Evolutionary conservation across 2,888 invertebrate genomes (phyloP).

Genomic region (Dynastes tityus): DNA sequence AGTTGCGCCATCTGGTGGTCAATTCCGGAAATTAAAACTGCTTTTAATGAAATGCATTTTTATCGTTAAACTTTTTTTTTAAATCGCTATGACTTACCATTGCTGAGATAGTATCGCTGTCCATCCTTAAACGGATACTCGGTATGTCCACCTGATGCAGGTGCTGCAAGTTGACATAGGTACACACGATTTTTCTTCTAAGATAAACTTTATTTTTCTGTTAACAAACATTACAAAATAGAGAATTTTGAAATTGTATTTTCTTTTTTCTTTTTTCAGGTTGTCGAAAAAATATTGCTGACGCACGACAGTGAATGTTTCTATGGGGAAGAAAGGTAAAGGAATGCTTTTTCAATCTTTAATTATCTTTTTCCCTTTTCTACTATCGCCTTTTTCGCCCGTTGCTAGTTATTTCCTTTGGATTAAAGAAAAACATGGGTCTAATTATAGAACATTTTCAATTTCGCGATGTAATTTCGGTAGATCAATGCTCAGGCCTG

Average conservation of each 20-base stretch:
- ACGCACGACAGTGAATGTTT: conserved; percentile 37
- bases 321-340: conserved; percentile 43
- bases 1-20: too few species aligned
- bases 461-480: conserved; percentile 1
- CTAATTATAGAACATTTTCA: conserved; percentile 3
- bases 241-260: conserved; percentile 14
- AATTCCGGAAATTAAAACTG: too few species aligned
- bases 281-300: conserved; percentile 47
- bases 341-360: conserved; percentile 26
- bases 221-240: neutral
- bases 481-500: neutral
- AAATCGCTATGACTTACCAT: too few species aligned
- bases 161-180: too few species aligned
- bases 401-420: conserved; percentile 14
- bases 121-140: too few species aligned
- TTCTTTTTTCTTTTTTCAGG: conserved; percentile 29
- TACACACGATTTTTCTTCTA: too few species aligned
- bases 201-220: neutral
- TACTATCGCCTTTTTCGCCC: conserved; percentile 18
- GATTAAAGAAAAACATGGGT: neutral
- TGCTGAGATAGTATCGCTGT: too few species aligned
- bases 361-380: conserved; percentile 23
- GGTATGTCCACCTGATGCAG: too few species aligned
- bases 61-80: too few species aligned
- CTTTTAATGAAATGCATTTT: too few species aligned